Evolutionary conservation across 2,113 vertebrate species (phyloP), one percentile per base, ranked within the genome.

Genomic region (Gulo gulo): DNA sequence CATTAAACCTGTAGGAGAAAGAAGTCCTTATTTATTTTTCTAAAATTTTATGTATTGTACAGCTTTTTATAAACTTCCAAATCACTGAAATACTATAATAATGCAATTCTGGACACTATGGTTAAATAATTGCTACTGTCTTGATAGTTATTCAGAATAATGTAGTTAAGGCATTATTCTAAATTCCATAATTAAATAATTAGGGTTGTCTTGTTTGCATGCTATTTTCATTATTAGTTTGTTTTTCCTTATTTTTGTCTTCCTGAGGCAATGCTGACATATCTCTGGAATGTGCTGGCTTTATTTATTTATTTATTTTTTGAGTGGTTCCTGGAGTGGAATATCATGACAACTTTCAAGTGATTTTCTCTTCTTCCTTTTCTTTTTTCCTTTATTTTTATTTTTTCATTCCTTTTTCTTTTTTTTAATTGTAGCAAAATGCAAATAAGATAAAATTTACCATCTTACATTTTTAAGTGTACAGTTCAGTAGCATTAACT

Each of bases 101-200:
- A 90, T 85, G 50, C 92, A 82, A 97, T 81, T 97, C 65, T 91
- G 94, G 95, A 96, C 95, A 95, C 47, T 88, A 42, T 95, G 71
- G 29, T 91, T 96, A 98, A 97, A 96, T 94, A 96, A 97, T 94
- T 94, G 76, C 93, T 94, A 86, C 90, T 97, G 83, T 94, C 86
- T 94, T 97, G 61, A 86, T 81, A 96, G 80, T 80, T 97, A 92
- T 76, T 97, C 67, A 92, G 71, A 92, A 90, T 92, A 94, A 85
- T 79, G 71, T 94, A 84, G 63, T 95, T 97, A 94, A 73, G 88
- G 52, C 36, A 94, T 71, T 90, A 93, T 92, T 96, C 76, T 76
- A 69, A 94, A 81, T 98, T 97, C 73, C 92, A 47, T 97, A 97
- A 96, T 97, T 95, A 97, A 97, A 95, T 95, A 94, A 96, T 95